Conservation (phyloP, 2,888 invertebrate genomes). For the Lumbricus terrestris region DNA sequence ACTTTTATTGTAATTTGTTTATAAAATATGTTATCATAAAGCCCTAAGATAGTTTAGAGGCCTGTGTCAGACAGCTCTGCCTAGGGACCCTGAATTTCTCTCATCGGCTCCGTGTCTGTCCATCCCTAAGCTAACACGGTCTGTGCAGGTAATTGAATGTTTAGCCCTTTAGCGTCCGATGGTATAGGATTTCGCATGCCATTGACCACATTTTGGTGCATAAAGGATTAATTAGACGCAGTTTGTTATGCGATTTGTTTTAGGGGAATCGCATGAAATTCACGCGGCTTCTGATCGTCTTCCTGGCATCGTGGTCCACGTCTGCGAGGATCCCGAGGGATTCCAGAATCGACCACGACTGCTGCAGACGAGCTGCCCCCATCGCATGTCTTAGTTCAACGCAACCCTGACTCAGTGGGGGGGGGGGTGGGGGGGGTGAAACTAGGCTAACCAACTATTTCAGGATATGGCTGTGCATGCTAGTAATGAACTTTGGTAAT, state of each 20-base stretch:
- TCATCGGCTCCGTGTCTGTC: neutral
- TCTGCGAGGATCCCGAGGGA: conserved; percentile 61
- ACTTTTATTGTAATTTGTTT: too few relatives aligned
- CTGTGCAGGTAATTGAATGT: neutral
- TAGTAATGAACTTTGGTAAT: neutral
- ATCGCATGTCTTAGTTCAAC: neutral
- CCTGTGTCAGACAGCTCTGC: too few relatives aligned
- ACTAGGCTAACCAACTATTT: neutral
- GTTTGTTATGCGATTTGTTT: neutral
- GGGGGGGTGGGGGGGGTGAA: too few relatives aligned
- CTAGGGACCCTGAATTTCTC: too few relatives aligned
- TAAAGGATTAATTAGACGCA: too few relatives aligned
- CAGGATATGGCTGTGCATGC: neutral
- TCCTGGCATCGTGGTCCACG: conserved; percentile 88
- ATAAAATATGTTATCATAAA: too few relatives aligned
- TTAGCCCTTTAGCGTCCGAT: too few relatives aligned
- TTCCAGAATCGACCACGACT: conserved; percentile 46
- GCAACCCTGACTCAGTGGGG: neutral
- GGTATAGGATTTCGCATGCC: too few relatives aligned
- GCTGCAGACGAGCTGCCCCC: conserved; percentile 54
- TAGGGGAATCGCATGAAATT: conserved; percentile 81
- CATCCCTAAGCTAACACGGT: neutral
- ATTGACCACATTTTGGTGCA: too few relatives aligned
- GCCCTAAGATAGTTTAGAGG: too few relatives aligned
- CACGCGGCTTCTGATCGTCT: conserved; percentile 85